Percentiles rank a stretch among this genome's conserved stretches.
These are phyloP conservation scores for Aldrovandia affinis DNA, from an alignment of 2,797 vertebrate species.

Conservation along the genomic window DNA sequence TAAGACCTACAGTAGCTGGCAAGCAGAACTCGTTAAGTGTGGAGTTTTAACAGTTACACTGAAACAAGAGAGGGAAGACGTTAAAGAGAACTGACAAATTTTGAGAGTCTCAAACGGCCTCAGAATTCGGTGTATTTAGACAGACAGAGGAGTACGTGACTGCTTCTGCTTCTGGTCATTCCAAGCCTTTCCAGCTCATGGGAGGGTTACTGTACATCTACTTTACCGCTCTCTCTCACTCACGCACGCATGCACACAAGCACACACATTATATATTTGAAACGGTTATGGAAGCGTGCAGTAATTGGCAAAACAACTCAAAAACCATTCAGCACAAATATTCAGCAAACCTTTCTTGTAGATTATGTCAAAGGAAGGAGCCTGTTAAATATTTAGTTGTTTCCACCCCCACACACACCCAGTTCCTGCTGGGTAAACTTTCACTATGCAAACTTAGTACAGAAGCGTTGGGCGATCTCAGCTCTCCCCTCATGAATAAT, in stretches of 20 bases:
- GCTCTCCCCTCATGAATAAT: neutral
- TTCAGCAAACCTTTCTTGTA: neutral
- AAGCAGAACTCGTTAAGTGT: neutral
- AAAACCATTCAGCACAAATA: neutral
- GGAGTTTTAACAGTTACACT: neutral
- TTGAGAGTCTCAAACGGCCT: neutral
- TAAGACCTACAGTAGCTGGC: neutral
- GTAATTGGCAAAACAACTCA: neutral
- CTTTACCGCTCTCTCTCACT: neutral
- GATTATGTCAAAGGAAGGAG: neutral
- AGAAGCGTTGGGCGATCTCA: neutral
- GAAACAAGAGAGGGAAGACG: neutral
- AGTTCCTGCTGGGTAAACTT: neutral
- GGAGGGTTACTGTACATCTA: neutral
- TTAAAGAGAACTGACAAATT: conserved; percentile 1
- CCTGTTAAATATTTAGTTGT: conserved; percentile 10
- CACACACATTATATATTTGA: neutral
- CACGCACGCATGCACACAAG: neutral
- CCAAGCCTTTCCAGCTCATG: neutral
- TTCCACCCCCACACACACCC: neutral
- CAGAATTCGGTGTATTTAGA: neutral
- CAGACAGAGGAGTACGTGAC: neutral
- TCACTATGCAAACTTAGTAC: neutral
- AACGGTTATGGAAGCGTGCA: too few species aligned
- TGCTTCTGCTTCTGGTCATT: neutral